Conservation (phyloP, 2,113 vertebrate species). For the Deroptyus accipitrinus region DNA sequence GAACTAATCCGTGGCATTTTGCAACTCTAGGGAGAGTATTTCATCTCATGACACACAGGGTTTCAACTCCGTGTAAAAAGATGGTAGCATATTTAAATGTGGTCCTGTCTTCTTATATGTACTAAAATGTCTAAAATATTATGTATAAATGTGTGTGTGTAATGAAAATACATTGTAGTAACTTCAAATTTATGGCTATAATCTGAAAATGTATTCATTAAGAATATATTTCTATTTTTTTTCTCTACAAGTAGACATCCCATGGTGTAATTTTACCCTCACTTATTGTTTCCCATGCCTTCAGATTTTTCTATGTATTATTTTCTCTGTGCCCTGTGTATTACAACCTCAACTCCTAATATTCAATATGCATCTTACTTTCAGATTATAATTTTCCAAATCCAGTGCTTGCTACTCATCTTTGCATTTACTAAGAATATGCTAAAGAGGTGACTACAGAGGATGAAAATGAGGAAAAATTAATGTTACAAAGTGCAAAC, state of each 20-base stretch:
- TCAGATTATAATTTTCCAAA: not conserved
- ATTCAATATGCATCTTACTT: not conserved
- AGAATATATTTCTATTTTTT: not conserved
- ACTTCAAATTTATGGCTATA: not conserved
- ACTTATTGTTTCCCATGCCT: not conserved
- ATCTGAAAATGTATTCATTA: not conserved
- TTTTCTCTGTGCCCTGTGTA: not conserved
- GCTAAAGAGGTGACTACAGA: not conserved
- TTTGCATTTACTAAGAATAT: not conserved
- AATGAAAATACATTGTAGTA: not conserved
- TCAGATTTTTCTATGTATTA: not conserved
- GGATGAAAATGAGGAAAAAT: not conserved
- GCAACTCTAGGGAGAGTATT: not conserved
- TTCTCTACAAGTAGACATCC: not conserved
- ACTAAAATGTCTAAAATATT: not conserved
- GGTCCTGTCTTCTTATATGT: not conserved
- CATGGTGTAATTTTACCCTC: not conserved
- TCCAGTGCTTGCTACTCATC: not conserved
- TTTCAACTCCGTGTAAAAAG: not conserved
- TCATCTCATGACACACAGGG: not conserved
- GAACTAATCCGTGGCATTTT: not conserved
- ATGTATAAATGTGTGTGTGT: not conserved
- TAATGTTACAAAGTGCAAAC: not conserved
- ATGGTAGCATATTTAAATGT: not conserved
- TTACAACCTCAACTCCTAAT: not conserved